phyloP scores from a whole-genome alignment of 2,797 vertebrate species.

The Streptopelia turtur region DNA sequence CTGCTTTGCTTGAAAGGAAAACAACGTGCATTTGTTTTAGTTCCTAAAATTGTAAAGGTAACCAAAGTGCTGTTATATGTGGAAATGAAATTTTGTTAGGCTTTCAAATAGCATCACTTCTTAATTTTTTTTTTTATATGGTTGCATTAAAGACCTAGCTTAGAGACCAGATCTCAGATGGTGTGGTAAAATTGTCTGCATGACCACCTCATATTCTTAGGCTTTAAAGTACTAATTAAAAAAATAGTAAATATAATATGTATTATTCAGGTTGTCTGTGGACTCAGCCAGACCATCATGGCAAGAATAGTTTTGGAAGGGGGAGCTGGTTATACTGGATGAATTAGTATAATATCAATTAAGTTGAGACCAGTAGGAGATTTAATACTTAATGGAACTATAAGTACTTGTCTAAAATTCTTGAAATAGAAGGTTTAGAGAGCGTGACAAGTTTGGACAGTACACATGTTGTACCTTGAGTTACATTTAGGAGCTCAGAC shows the following conservation, averaged over 20 bases:
- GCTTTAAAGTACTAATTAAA: no score
- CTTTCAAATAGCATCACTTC: neutral
- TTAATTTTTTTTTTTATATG: neutral
- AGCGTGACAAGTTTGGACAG: accelerated
- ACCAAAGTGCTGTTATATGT: neutral
- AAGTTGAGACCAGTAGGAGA: neutral
- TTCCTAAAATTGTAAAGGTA: neutral
- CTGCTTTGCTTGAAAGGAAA: neutral
- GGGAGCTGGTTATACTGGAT: neutral
- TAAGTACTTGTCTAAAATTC: neutral
- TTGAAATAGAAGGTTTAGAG: neutral
- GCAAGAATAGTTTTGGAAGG: neutral
- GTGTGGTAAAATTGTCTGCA: neutral
- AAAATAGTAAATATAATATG: accelerated
- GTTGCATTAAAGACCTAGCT: neutral
- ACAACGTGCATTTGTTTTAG: neutral
- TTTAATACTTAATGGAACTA: neutral
- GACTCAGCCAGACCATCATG: neutral
- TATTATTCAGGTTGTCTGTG: neutral
- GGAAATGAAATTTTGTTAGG: neutral
- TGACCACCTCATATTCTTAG: no score
- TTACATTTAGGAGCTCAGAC: neutral
- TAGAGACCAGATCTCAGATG: neutral
- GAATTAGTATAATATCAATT: neutral
- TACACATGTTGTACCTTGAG: neutral